phyloP scores from a whole-genome alignment of 2,113 vertebrate genomes.

The Silurus asotus region DNA sequence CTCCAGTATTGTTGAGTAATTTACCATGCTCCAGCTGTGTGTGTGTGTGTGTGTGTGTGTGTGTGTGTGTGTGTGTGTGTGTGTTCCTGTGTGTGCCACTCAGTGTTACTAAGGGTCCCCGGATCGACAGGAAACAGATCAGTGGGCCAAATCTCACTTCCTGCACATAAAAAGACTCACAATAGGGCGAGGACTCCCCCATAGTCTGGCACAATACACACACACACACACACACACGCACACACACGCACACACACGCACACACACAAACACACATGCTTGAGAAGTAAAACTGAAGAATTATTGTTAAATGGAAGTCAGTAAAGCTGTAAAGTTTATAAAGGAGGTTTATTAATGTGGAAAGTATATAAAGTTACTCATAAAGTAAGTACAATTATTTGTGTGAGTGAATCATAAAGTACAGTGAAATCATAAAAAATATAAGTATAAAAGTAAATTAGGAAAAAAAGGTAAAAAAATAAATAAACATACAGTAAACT shows the following conservation, averaged over 20 bases:
- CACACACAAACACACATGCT: not conserved
- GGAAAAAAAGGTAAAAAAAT: not conserved
- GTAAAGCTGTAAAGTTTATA: not conserved
- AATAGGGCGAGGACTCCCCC: slow-evolving; percentile 54
- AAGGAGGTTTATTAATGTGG: not conserved
- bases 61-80: slow-evolving; percentile 16
- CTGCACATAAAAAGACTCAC: slow-evolving; percentile 67
- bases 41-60: not conserved
- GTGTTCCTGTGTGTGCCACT: not conserved
- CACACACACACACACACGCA: not conserved
- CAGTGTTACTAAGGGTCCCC: slow-evolving; percentile 45
- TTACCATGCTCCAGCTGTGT: not conserved
- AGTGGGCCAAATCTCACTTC: slow-evolving; percentile 64
- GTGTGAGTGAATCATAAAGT: not conserved
- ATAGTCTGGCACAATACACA: not conserved
- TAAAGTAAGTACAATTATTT: not conserved
- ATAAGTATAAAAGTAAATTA: too few species aligned
- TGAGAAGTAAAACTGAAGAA: not conserved
- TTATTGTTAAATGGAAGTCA: not conserved
- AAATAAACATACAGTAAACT: too few species aligned
- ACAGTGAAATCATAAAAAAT: not conserved
- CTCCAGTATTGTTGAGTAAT: not conserved
- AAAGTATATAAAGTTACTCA: not conserved
- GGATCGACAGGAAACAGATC: slow-evolving; percentile 67
- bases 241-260: slow-evolving; percentile 12